These are phyloP conservation scores for Heliconius ethilla DNA, from an alignment of 2,888 invertebrate species.

Conservation along the genomic window DNA sequence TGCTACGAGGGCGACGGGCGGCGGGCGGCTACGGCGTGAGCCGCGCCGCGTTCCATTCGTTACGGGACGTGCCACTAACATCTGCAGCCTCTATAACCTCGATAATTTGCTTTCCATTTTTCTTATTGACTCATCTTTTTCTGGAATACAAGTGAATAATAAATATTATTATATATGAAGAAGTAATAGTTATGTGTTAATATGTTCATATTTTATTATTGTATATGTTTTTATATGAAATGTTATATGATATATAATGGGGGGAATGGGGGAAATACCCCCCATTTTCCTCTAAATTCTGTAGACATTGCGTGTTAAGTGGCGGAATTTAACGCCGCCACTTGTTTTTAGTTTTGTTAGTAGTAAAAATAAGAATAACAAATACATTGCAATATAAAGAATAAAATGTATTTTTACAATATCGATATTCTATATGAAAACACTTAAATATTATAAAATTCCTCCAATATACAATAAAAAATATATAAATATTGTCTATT, in stretches of 20 bases:
- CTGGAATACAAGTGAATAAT: background rate
- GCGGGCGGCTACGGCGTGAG: slow-evolving; percentile 51
- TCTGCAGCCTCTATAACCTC: slow-evolving; percentile 63
- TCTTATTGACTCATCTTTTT: slow-evolving; percentile 33
- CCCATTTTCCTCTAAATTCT: no score
- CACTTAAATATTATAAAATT: background rate
- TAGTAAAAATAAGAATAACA: background rate
- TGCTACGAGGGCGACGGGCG: slow-evolving; percentile 49
- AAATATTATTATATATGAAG: background rate
- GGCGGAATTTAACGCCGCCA: background rate
- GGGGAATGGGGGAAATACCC: no score
- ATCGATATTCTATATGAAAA: background rate
- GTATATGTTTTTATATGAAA: background rate
- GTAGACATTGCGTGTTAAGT: background rate
- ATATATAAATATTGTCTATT: background rate
- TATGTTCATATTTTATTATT: background rate
- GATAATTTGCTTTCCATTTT: slow-evolving; percentile 63
- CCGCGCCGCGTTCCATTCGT: slow-evolving; percentile 76
- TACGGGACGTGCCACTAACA: slow-evolving; percentile 74
- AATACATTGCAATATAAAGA: background rate
- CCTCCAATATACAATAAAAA: background rate
- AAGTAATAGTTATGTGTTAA: background rate
- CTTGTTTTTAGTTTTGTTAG: background rate
- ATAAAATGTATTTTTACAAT: background rate
- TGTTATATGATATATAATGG: background rate